A percentile compares a stretch with the other conserved stretches of the same genome.
Conservation (phyloP, 2,888 invertebrate genomes). For the Julus scanicus region DNA sequence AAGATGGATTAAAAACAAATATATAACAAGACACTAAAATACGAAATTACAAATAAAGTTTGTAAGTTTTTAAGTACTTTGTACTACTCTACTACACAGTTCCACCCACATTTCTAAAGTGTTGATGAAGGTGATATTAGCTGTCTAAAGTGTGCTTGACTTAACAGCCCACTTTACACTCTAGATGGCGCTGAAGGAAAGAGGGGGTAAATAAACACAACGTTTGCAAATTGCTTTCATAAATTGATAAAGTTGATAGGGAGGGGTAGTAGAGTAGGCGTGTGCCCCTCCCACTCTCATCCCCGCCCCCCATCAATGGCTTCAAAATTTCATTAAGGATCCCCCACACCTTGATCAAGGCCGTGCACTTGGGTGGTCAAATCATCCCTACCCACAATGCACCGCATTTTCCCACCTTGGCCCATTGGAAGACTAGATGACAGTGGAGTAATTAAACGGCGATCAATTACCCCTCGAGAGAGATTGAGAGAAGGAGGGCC, state of each 20-base stretch:
- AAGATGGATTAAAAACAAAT: neutral
- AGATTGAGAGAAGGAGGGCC: neutral
- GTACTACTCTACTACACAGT: too few species aligned
- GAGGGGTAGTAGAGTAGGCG: neutral
- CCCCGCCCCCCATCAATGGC: neutral
- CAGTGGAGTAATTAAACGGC: neutral
- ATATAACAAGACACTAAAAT: too few species aligned
- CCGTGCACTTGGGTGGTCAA: neutral
- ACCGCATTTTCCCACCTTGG: neutral
- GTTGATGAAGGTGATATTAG: too few species aligned
- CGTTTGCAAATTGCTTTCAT: too few species aligned
- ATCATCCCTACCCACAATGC: neutral
- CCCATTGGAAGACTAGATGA: neutral
- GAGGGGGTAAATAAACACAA: too few species aligned
- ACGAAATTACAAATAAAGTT: too few species aligned
- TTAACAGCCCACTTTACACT: too few species aligned
- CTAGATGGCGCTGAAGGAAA: too few species aligned
- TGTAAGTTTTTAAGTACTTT: too few species aligned
- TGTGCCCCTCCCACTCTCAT: neutral
- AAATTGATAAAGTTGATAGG: too few species aligned
- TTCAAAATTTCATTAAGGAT: neutral
- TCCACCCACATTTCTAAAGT: too few species aligned
- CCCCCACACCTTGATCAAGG: neutral
- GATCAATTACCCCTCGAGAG: conserved; percentile 1
- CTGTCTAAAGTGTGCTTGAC: too few species aligned